Evolutionary conservation across 1,140 invertebrate genomes (phyloP).

Genomic region (Elymnias hypermnestra): DNA sequence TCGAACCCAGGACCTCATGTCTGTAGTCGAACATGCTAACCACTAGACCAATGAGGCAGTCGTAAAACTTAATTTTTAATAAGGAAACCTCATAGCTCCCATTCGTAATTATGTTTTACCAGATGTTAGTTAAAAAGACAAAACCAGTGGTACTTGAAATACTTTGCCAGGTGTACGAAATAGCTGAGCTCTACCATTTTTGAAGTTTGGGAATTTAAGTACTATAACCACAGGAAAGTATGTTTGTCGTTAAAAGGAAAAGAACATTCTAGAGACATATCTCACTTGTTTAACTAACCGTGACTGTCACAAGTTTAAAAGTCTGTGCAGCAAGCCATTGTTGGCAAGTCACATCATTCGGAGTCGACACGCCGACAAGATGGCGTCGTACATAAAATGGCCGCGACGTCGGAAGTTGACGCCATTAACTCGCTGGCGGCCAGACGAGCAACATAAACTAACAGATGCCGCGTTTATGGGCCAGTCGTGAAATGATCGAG

Average conservation of each 20-base stretch:
- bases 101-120: too few species aligned
- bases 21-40: too few species aligned
- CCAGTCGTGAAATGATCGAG: slow-evolving; percentile 29
- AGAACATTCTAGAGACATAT: slow-evolving; percentile 12
- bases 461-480: slow-evolving; percentile 36
- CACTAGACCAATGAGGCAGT: too few species aligned
- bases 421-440: slow-evolving; percentile 37
- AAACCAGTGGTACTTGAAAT: too few species aligned
- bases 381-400: slow-evolving; percentile 31
- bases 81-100: too few species aligned
- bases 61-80: too few species aligned
- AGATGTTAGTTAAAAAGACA: too few species aligned
- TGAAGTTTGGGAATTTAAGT: too few species aligned
- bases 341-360: slow-evolving; percentile 11
- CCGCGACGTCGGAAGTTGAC: slow-evolving; percentile 30
- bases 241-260: not conserved
- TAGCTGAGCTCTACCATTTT: too few species aligned
- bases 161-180: too few species aligned
- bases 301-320: slow-evolving; percentile 20
- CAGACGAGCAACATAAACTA: slow-evolving; percentile 39
- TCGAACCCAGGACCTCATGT: too few species aligned
- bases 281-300: slow-evolving; percentile 17
- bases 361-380: slow-evolving; percentile 27
- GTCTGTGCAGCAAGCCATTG: slow-evolving; percentile 11
- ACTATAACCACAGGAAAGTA: not conserved